A percentile compares a stretch with the other conserved stretches of the same genome.
Conservation (phyloP, 2,888 invertebrate genomes). For the Torymus texanus region DNA sequence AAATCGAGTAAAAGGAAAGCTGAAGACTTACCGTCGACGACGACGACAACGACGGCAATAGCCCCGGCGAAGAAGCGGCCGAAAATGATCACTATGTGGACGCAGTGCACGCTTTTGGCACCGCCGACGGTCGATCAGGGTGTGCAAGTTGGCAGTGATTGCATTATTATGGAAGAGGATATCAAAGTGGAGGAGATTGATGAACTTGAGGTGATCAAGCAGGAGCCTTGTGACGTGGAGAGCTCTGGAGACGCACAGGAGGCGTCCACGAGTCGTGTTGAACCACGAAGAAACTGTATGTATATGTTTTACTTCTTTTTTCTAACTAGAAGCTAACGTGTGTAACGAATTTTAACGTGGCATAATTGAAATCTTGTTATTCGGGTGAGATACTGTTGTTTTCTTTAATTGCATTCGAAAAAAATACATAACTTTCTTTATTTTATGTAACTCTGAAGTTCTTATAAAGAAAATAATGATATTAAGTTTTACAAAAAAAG, state of each 20-base stretch:
- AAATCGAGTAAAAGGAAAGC: conserved; percentile 37
- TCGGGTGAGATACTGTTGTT: too few species aligned
- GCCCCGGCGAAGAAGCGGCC: not conserved
- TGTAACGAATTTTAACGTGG: too few species aligned
- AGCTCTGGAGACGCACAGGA: conserved; percentile 26
- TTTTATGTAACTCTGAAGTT: too few species aligned
- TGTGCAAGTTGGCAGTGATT: conserved; percentile 43
- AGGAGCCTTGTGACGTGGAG: conserved; percentile 56
- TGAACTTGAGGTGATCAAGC: conserved; percentile 62
- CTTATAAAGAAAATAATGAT: too few species aligned
- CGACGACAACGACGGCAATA: too few species aligned
- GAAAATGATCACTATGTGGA: conserved; percentile 63
- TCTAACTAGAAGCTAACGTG: too few species aligned
- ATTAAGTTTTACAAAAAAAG: too few species aligned
- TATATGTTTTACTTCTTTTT: conserved; percentile 44
- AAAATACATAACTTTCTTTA: too few species aligned
- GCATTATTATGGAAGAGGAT: conserved; percentile 20
- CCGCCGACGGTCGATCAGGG: conserved; percentile 57
- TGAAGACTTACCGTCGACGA: conserved; percentile 6
- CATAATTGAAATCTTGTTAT: too few species aligned
- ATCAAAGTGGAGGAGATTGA: conserved; percentile 62
- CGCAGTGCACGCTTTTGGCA: conserved; percentile 64
- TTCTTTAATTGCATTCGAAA: too few species aligned
- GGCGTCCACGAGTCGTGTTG: conserved; percentile 40
- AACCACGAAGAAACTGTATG: conserved; percentile 18